A percentile compares a stretch with the other conserved stretches of the same genome.
These are phyloP conservation scores for Ceratina australensis DNA, from an alignment of 1,140 invertebrate species.

Conservation along the genomic window DNA sequence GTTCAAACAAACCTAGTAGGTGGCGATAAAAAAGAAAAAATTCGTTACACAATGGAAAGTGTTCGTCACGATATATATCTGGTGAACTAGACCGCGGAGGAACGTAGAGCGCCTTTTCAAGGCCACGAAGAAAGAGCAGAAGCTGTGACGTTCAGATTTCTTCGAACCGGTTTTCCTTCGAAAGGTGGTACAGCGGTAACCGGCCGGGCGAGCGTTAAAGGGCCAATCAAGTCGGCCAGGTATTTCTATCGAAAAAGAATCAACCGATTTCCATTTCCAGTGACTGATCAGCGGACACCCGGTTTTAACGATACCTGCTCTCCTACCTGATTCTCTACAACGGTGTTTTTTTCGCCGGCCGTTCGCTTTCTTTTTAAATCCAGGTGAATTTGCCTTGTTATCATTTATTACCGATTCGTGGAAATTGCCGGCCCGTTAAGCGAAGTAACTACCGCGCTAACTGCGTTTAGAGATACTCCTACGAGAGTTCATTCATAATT, in stretches of 20 bases:
- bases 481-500: too few relatives aligned
- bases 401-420: not conserved
- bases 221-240: slow-evolving; percentile 12
- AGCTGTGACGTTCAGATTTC: slow-evolving; percentile 69
- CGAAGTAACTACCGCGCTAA: not conserved
- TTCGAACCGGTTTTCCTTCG: slow-evolving; percentile 67
- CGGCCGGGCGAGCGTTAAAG: not conserved
- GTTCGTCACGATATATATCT: slow-evolving; percentile 74
- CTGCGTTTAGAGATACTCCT: too few relatives aligned
- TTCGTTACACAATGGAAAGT: slow-evolving; percentile 80
- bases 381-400: slow-evolving; percentile 14
- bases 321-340: too few relatives aligned
- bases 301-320: too few relatives aligned
- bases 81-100: slow-evolving; percentile 78
- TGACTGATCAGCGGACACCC: not conserved
- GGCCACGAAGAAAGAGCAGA: slow-evolving; percentile 74
- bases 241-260: not conserved
- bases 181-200: slow-evolving; percentile 40
- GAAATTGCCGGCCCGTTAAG: not conserved
- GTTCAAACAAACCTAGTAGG: not conserved
- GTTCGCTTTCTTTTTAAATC: slow-evolving; percentile 16
- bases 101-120: slow-evolving; percentile 73
- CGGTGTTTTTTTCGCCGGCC: too few relatives aligned
- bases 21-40: slow-evolving; percentile 50
- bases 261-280: not conserved